A percentile compares a stretch with the other conserved stretches of the same genome.
Evolutionary conservation across 2,888 invertebrate genomes (phyloP).

Genomic region (Cantharis lateralis): DNA sequence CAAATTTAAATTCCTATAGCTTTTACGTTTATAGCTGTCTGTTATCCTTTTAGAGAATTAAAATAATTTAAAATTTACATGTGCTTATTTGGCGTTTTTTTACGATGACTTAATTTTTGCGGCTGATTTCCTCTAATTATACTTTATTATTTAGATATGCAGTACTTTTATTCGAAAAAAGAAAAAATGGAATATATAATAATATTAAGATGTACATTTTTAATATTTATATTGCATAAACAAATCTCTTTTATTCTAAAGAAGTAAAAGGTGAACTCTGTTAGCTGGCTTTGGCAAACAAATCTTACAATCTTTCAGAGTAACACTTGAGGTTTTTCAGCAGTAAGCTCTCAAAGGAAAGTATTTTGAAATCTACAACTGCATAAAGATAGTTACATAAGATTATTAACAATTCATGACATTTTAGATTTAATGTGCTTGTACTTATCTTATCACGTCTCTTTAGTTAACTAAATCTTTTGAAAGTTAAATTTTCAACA

Average conservation of each 20-base stretch:
- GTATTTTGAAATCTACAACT: slow-evolving; percentile 12
- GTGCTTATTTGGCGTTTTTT: too few relatives aligned
- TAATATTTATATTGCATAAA: neutral
- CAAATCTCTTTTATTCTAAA: neutral
- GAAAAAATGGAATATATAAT: neutral
- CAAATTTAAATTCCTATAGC: too few relatives aligned
- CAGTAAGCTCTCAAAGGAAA: slow-evolving; percentile 21
- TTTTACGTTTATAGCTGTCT: too few relatives aligned
- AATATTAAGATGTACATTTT: neutral
- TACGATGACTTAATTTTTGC: too few relatives aligned
- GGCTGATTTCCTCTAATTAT: too few relatives aligned
- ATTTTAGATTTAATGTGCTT: slow-evolving; percentile 20
- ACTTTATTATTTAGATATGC: too few relatives aligned
- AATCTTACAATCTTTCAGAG: neutral
- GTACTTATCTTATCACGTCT: slow-evolving; percentile 19
- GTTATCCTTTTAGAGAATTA: too few relatives aligned
- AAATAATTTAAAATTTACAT: too few relatives aligned
- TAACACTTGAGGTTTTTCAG: slow-evolving; percentile 16
- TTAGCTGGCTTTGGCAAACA: neutral
- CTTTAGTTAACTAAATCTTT: slow-evolving; percentile 4
- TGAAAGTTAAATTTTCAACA: neutral
- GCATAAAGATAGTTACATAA: slow-evolving; percentile 9
- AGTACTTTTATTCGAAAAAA: neutral
- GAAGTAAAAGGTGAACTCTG: neutral
- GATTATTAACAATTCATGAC: slow-evolving; percentile 18